Conservation (phyloP, 2,888 invertebrate species). For the Nomada ruficornis region DNA sequence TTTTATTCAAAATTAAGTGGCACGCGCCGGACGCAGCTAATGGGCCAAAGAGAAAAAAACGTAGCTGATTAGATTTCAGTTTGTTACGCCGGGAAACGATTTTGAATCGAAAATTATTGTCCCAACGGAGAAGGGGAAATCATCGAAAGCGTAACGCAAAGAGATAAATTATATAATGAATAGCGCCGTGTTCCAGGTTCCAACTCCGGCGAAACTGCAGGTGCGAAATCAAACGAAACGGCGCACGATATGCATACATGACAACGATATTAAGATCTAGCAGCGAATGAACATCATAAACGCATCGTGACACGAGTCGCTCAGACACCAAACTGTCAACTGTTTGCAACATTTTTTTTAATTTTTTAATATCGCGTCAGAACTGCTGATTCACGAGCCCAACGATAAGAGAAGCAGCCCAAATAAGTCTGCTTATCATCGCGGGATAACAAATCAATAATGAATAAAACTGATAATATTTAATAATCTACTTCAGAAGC, state of each 20-base stretch:
- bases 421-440: too few relatives aligned
- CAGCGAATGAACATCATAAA: slow-evolving; percentile 12
- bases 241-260: neutral
- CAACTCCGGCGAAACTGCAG: too few relatives aligned
- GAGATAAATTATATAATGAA: neutral
- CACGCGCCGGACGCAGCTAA: slow-evolving; percentile 26
- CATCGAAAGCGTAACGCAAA: neutral
- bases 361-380: too few relatives aligned
- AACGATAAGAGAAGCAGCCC: too few relatives aligned
- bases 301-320: neutral
- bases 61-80: slow-evolving; percentile 23
- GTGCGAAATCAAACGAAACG: slow-evolving; percentile 15
- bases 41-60: slow-evolving; percentile 4
- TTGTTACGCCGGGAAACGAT: slow-evolving; percentile 14
- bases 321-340: too few relatives aligned
- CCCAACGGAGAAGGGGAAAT: slow-evolving; percentile 12
- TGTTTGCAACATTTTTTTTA: too few relatives aligned
- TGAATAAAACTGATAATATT: too few relatives aligned
- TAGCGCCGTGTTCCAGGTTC: neutral
- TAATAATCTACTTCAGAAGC: too few relatives aligned
- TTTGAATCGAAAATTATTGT: slow-evolving; percentile 42
- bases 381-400: too few relatives aligned
- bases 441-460: too few relatives aligned
- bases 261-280: slow-evolving; percentile 20
- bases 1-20: slow-evolving; percentile 41